Conservation (phyloP, 2,797 vertebrate species). For the Allochrocebus solatus region DNA sequence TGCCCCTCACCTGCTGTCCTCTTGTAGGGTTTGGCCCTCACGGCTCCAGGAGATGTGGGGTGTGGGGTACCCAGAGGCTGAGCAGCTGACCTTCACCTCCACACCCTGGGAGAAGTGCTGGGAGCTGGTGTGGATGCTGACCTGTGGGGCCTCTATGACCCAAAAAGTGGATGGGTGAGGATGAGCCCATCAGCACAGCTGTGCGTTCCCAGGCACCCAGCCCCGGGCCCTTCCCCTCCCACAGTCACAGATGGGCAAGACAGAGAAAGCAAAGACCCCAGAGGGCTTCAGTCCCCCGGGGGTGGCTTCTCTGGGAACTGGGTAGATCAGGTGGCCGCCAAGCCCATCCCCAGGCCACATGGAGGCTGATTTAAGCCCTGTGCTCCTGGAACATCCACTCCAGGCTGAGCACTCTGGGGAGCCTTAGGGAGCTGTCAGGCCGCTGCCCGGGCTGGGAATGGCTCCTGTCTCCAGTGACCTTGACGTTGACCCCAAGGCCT, state of each 20-base stretch:
- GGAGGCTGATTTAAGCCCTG: neutral
- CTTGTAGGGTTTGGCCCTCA: constrained; percentile 86
- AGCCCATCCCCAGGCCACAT: neutral
- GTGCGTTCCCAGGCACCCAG: rapidly evolving
- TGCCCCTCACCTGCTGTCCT: constrained; percentile 88
- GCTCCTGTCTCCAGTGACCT: neutral
- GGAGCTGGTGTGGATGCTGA: constrained; percentile 86
- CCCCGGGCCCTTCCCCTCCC: rapidly evolving
- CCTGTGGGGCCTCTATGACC: constrained; percentile 89
- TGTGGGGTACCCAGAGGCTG: constrained; percentile 87
- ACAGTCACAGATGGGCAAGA: rapidly evolving
- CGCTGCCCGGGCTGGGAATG: neutral
- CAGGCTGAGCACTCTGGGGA: too few relatives aligned
- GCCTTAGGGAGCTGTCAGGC: neutral
- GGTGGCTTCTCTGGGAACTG: neutral
- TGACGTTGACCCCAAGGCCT: neutral
- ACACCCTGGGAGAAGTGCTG: constrained; percentile 88
- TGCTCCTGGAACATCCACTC: neutral
- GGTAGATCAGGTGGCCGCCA: neutral
- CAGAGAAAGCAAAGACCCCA: neutral
- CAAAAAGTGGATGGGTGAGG: neutral
- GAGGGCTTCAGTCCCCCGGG: neutral
- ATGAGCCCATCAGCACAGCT: neutral
- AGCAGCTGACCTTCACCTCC: constrained; percentile 91
- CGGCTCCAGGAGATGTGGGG: constrained; percentile 90